Base-by-base conservation (phyloP, 2,888 invertebrate genomes). In the Diplolepis rosae region DNA sequence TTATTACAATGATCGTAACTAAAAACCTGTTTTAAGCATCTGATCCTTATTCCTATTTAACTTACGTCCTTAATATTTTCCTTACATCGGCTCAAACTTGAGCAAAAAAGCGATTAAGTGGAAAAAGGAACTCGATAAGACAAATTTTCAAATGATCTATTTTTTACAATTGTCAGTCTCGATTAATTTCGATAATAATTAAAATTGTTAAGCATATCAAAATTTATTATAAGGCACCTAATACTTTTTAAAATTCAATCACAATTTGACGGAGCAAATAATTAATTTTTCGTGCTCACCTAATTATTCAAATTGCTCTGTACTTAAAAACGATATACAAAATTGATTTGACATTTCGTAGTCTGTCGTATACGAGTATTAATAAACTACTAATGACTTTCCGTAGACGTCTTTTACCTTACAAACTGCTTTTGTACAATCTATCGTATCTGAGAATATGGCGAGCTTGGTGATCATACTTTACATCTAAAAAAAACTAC, bases 311-410 rank as follows among this genome's bases (percentile, higher is more conserved):
- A 48, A 48, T 48, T 22, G 22, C 11, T 48, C 22, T 22, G 9
- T 4, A 48, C 15, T 28, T 52, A 7, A 15, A 15, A 52, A 27
- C 13, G 9, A 13, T 39, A 6, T 4, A 15, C n/a, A 27, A 51
- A 51, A 51, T 24, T 18, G 7, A n/a, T 28, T 52, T 52, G 6
- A 52, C 27, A n/a, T 24, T 56, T 56, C 9, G 13, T 39, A 3
- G n/a, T n/a, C n/a, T 35, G 13, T 42, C 24, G 22, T 13, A 35
- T 4, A 39, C 39, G 39, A 61, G 39, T 61, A 61, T 61, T 61
- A 7, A 39, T 61, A 61, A 61, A 61, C 61, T 61, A 61, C 13
- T 39, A 61, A 61, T 61, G 61, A 61, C 61, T 61, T 61, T 61
- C 9, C 61, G 61, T 61, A 61, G 48, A 48, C 15, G 22, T 48